Evolutionary conservation across 2,888 invertebrate species (phyloP), one percentile per base, ranked within the genome.

Genomic region (Xestia ashworthii): DNA sequence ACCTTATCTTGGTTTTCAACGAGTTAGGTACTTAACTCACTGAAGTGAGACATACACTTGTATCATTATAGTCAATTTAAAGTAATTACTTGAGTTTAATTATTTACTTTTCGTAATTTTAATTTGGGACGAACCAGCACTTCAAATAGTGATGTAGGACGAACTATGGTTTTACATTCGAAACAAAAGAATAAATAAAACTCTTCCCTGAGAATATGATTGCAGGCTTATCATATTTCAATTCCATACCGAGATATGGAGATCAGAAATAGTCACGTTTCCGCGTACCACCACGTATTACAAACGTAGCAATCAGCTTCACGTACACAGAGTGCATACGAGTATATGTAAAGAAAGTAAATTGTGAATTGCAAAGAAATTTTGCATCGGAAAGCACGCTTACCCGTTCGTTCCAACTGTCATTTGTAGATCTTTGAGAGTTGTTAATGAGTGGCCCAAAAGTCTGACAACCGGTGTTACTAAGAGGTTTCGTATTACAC

Each of bases 291-390:
- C 11, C 41, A n/a, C 64, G 44, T 83, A 71, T 44, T 55, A 80
- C n/a, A 12, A 64, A 41, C 81, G 85, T 80, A 74, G 67, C 84
- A 68, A 32, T 58, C 19, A 22, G 50, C 32, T 83, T 64, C 50
- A 14, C 48, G 25, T 19, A 38, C 44, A 32, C 22, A 19, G 16
- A 76, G 82, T 19, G 82, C 50, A 58, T 22, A n/a, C n/a, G n/a
- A n/a, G n/a, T n/a, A 58, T 41, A 53, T 60, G 22, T 46, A 12
- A 22, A 48, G 22, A 41, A n/a, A 55, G 9, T 41, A 25, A 3
- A 22, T n/a, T 19, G 32, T 16, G 16, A 16, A 9, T 46, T 60
- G 46, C 9, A 55, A 22, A 60, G 6, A 32, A 25, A 19, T 44
- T 32, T 0, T 14, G 16, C 12, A 3, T 32, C 16, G 32, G 16